Base-by-base conservation (phyloP, 2,797 vertebrate genomes). In the Uromys caudimaculatus region DNA sequence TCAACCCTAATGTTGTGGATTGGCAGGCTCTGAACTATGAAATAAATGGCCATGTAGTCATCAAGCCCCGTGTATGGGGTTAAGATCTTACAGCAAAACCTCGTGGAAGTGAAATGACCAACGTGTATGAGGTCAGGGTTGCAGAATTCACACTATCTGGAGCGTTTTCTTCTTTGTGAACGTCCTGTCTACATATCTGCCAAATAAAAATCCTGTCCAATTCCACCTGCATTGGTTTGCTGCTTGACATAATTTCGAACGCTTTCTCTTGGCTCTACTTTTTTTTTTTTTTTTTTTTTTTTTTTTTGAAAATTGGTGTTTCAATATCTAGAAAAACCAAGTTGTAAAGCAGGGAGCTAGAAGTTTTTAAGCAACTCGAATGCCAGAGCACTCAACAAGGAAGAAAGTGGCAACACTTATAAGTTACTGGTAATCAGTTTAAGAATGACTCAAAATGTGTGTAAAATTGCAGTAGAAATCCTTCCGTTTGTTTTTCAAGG, bases 1-100 rank as follows among this genome's bases (percentile, higher is more conserved):
- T 9, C 1, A 67, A n/a, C n/a, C 84, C 90, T 4, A 98, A 97
- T 44, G 32, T 98, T 47, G 87, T 98, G 50, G 75, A 97, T 89
- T 98, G 98, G 98, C 12, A 0, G n/a, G 56, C 81, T 29, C 47
- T 98, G 58, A 47, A 96, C 0, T 98, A 96, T 88, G 75, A 97
- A 64, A 41, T 82, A 0, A 81, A 62, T 13, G 98, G 97, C 5
- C 47, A 97, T 4, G 96, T 98, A 8, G 1, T 97, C 4, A 32
- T 95, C 78, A 96, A 90, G 11, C 93, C 95, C 1, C 52, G 38
- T 10, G 71, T 93, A 10, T 97, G 92, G 96, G 0, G 0, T 12
- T 87, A 76, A 97, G 54, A 16, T 44, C 52, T 32, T 67, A 52
- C 21, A 23, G 64, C 2, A 24, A 75, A 17, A 86, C 0, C 5